Base-by-base conservation (phyloP, 1,140 invertebrate genomes). In the Sipha flava region DNA sequence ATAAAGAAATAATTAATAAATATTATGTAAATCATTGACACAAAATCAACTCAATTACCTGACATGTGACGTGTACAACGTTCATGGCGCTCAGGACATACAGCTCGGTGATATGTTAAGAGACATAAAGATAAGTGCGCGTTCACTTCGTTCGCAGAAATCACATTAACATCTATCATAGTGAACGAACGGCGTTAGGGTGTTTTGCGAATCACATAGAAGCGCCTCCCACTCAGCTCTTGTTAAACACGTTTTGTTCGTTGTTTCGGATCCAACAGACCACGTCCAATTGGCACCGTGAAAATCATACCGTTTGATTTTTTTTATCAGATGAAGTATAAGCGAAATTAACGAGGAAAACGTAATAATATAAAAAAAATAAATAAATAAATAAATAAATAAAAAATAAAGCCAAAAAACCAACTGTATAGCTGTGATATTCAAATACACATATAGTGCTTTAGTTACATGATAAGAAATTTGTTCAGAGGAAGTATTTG, bases 231-330 rank as follows among this genome's bases (percentile, higher is more conserved):
- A 57, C 52, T 40, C n/a, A 29, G 26, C 5, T 21, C 21, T 10
- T 45, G 4, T 52, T 52, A 26, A 59, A 59, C 14, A 3, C 16
- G 29, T 52, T 57, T 29, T 29, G 16, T 59, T 59, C 29, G 16
- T 16, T 31, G 14, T 54, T 23, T 21, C 72, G n/a, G 10, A n/a
- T 75, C 49, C 72, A 75, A n/a, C 21, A 23, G 49, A 57, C 72
- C 72, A 57, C 31, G 34, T 75, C 72, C 31, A 75, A 75, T 75
- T 21, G 72, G 29, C 6, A 23, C 72, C 72, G 49, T 75, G 72
- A 54, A 75, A 75, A 75, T 43, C n/a, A n/a, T 37, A 52, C 29
- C 47, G 31, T 62, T 62, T 14, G 7, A 12, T n/a, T 62, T 62
- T 34, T n/a, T 21, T 34, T 6, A 18, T 18, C 18, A 62, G 18